phyloP scores from a whole-genome alignment of 92 coral and sea anemone genomes.

The Isaurus tuberculatus region DNA sequence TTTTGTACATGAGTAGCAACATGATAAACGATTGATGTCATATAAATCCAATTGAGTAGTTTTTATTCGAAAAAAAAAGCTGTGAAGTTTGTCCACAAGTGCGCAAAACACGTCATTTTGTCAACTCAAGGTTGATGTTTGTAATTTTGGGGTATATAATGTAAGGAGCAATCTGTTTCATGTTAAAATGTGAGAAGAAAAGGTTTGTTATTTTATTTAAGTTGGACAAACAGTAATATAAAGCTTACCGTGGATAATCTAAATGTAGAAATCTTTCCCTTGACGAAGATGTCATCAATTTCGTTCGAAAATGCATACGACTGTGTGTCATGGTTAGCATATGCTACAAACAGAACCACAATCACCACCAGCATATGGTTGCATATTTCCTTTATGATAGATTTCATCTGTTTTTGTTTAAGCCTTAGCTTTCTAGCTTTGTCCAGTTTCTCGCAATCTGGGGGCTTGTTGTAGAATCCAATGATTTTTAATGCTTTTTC shows the following conservation, averaged over 20 bases:
- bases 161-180: too few relatives aligned
- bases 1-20: too few relatives aligned
- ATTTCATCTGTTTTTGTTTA: constrained; percentile 84
- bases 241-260: constrained; percentile 60
- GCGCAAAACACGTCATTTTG: too few relatives aligned
- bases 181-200: too few relatives aligned
- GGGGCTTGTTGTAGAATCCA: constrained; percentile 70
- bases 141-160: too few relatives aligned
- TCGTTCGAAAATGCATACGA: constrained; percentile 73
- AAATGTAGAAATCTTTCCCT: constrained; percentile 46
- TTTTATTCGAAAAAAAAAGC: too few relatives aligned
- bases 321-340: constrained; percentile 85
- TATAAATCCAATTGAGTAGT: too few relatives aligned
- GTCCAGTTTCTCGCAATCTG: constrained; percentile 79
- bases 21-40: too few relatives aligned
- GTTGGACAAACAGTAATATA: too few relatives aligned
- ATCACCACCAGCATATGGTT: constrained; percentile 76
- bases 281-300: constrained; percentile 63
- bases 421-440: constrained; percentile 78
- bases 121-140: too few relatives aligned
- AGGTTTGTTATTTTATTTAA: too few relatives aligned
- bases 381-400: constrained; percentile 80
- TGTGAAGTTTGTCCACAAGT: too few relatives aligned
- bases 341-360: constrained; percentile 83
- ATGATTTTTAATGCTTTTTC: constrained; percentile 38